These are phyloP conservation scores for Formica aserva DNA, from an alignment of 2,888 invertebrate genomes.

Conservation along the genomic window DNA sequence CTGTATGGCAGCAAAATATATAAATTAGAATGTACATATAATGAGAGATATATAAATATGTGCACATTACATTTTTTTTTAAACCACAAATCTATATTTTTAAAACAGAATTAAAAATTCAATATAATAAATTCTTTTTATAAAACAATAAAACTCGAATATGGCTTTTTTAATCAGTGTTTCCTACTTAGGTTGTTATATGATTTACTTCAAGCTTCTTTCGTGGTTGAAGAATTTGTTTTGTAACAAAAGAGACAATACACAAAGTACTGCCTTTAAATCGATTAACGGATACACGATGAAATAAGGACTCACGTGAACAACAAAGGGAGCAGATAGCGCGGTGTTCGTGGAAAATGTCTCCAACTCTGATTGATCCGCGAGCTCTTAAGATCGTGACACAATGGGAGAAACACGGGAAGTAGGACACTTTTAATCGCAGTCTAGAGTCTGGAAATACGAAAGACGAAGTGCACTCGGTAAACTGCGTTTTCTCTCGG, in stretches of 20 bases:
- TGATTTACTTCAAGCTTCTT: neutral
- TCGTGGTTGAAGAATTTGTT: neutral
- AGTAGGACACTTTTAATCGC: constrained; percentile 73
- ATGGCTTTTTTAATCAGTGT: neutral
- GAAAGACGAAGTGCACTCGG: constrained; percentile 60
- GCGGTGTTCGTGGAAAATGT: constrained; percentile 38
- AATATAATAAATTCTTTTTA: neutral
- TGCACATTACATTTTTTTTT: neutral
- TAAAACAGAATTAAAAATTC: neutral
- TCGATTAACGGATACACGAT: neutral
- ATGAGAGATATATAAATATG: neutral
- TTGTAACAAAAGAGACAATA: neutral
- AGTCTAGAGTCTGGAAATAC: constrained; percentile 65
- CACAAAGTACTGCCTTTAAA: constrained; percentile 1
- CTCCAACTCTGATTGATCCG: constrained; percentile 59
- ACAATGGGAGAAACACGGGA: constrained; percentile 66
- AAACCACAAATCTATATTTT: neutral
- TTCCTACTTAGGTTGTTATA: neutral
- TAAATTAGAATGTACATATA: neutral
- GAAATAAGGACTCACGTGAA: neutral
- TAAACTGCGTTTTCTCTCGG: constrained; percentile 63
- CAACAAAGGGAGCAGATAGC: neutral
- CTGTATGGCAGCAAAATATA: neutral
- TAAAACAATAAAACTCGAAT: neutral
- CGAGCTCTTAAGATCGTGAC: constrained; percentile 64